Conservation (phyloP, 2,888 invertebrate genomes). For the Protula sp. region DNA sequence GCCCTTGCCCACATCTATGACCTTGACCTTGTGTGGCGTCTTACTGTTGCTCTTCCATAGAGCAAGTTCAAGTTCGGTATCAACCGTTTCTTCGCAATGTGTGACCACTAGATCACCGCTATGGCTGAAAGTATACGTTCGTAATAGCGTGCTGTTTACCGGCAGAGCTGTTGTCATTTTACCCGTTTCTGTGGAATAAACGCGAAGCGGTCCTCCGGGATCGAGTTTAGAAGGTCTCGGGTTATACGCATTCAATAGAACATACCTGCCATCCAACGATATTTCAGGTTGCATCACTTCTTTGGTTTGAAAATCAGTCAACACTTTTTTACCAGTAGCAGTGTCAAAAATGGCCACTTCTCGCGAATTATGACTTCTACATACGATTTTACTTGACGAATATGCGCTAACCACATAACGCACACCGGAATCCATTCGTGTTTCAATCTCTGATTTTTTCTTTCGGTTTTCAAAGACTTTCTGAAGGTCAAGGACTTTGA, state of each 20-base stretch:
- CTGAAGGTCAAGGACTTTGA: not conserved
- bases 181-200: not conserved
- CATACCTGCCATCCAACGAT: not conserved
- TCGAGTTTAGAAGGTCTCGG: no score
- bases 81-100: not conserved
- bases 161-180: no score
- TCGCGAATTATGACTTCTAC: not conserved
- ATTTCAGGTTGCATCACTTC: not conserved
- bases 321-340: not conserved
- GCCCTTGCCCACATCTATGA: not conserved
- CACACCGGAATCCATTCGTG: not conserved
- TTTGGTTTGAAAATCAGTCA: not conserved
- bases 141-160: no score
- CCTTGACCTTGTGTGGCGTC: not conserved
- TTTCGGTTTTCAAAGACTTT: no score
- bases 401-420: not conserved
- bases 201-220: not conserved
- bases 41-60: not conserved
- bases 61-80: not conserved
- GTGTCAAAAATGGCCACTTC: not conserved
- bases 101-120: not conserved
- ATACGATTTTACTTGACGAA: not conserved
- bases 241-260: no score
- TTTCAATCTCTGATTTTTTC: not conserved
- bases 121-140: not conserved